phyloP scores from a whole-genome alignment of 1,140 invertebrate genomes.

The Drosophila trapezifrons region DNA sequence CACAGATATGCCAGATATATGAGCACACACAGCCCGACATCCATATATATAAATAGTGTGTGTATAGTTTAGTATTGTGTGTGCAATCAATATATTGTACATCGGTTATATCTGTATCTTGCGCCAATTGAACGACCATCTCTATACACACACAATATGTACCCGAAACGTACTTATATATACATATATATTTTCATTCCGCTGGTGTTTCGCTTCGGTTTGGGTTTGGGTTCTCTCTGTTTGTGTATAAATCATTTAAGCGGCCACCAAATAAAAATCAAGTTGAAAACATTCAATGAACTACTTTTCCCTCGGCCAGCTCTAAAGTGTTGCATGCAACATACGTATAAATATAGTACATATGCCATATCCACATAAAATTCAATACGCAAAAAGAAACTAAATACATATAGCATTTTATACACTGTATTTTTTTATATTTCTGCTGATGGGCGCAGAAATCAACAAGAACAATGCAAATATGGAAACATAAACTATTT shows the following conservation, averaged over 20 bases:
- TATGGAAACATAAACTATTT: conserved; percentile 56
- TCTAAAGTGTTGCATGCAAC: conserved; percentile 53
- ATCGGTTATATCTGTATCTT: conserved; percentile 67
- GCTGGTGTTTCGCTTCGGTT: conserved; percentile 30
- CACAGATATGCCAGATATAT: conserved; percentile 48
- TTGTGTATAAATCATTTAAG: conserved; percentile 80
- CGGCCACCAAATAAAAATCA: conserved; percentile 80
- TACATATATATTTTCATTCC: conserved; percentile 5
- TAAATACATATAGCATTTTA: conserved; percentile 43
- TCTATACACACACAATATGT: conserved; percentile 27
- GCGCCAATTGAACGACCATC: conserved; percentile 68
- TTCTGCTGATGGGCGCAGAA: conserved; percentile 7
- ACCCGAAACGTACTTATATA: conserved; percentile 8
- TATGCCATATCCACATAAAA: conserved; percentile 49
- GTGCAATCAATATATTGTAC: conserved; percentile 72
- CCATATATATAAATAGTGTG: conserved; percentile 38
- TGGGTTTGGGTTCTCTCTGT: conserved; percentile 27
- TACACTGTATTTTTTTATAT: conserved; percentile 14
- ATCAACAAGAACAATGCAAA: conserved; percentile 49
- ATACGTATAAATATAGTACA: conserved; percentile 36
- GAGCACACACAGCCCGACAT: conserved; percentile 18
- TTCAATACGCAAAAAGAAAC: conserved; percentile 20
- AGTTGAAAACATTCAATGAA: conserved; percentile 82
- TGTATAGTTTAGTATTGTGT: conserved; percentile 38
- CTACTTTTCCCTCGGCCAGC: conserved; percentile 60